phyloP scores from a whole-genome alignment of 2,797 vertebrate species.

The Myotis myotis region DNA sequence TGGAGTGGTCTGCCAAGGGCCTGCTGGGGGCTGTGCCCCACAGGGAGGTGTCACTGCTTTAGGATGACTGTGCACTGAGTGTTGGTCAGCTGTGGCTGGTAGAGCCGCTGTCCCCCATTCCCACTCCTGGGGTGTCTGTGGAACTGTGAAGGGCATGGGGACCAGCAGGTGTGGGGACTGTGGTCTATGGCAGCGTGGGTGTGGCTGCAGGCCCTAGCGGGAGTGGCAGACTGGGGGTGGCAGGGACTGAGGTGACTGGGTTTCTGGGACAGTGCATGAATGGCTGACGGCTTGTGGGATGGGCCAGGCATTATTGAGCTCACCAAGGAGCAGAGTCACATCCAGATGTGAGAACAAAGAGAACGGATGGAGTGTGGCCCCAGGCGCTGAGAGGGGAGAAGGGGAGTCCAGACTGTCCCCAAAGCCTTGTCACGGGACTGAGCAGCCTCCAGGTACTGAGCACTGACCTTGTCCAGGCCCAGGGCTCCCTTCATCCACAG shows the following conservation, averaged over 20 bases:
- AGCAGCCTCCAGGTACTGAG: background rate
- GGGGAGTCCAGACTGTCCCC: fast-evolving
- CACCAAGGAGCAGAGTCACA: background rate
- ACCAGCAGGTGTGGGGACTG: background rate
- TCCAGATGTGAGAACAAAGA: background rate
- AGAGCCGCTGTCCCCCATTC: fast-evolving
- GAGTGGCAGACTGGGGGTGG: background rate
- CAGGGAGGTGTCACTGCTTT: background rate
- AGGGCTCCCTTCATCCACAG: background rate
- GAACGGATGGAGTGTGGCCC: no score
- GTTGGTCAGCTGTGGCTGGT: background rate
- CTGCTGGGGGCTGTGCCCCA: background rate
- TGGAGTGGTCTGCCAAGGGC: fast-evolving
- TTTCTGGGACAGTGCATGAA: background rate
- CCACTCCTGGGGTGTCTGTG: background rate
- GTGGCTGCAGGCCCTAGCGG: background rate
- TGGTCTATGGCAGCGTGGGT: fast-evolving
- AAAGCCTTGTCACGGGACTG: background rate
- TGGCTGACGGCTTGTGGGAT: background rate
- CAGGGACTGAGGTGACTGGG: background rate
- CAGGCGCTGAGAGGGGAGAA: no score
- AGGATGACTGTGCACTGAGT: background rate
- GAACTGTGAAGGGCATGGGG: background rate
- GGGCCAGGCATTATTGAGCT: background rate
- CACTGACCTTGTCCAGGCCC: background rate